A percentile compares a stretch with the other conserved stretches of the same genome.
Conservation (phyloP, 2,797 vertebrate genomes). For the Hylomyscus alleni region DNA sequence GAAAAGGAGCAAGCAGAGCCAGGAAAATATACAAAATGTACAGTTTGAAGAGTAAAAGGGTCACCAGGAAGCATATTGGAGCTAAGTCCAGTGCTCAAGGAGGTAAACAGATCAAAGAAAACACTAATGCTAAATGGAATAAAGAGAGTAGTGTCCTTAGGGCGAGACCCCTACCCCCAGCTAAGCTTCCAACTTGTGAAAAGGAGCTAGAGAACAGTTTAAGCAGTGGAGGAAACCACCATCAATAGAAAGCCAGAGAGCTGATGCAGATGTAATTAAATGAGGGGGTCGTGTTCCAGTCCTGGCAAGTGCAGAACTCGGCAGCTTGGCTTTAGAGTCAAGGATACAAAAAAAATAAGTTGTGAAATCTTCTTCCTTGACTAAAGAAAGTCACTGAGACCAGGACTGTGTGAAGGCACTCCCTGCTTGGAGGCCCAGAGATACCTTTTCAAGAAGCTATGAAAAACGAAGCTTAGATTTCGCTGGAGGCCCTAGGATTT, state of each 20-base stretch:
- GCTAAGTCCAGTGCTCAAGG: background rate
- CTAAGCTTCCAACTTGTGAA: background rate
- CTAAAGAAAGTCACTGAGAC: background rate
- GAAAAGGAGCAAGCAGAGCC: background rate
- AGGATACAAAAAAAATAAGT: background rate
- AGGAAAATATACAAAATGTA: background rate
- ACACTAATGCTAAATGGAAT: background rate
- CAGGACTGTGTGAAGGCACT: background rate
- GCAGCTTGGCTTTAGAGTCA: background rate
- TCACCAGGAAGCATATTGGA: background rate
- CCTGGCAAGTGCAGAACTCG: background rate
- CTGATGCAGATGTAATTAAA: background rate
- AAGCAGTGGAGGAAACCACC: background rate
- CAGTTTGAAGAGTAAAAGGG: background rate
- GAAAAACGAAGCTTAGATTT: background rate
- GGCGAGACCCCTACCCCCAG: background rate
- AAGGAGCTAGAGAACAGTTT: background rate
- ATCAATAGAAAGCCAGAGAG: background rate
- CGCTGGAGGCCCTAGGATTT: background rate
- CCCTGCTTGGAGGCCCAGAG: background rate
- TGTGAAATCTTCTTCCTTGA: background rate
- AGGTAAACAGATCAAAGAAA: background rate
- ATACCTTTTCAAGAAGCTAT: background rate
- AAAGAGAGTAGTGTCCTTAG: background rate
- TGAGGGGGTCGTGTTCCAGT: background rate